Evolutionary conservation across 2,113 vertebrate species (phyloP), one percentile per base, ranked within the genome.

Genomic region (Amblyopsis rosae): DNA sequence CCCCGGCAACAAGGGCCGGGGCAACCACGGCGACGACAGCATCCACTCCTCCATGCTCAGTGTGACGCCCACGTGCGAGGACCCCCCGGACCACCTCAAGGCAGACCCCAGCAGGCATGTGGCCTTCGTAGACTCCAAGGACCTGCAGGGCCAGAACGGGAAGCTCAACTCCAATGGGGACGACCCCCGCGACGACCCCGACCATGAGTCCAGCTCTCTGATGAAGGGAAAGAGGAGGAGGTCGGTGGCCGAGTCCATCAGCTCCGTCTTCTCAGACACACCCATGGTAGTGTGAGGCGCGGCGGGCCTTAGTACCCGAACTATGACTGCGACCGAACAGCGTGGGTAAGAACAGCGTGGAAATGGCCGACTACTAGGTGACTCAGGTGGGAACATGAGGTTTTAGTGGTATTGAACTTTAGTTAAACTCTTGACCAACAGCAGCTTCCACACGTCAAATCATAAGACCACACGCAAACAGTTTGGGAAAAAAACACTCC

Each of bases 261-360:
- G 97, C 84, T 98, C 98, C 0, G 96, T 98, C 80, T 99, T 98
- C 90, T 99, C 97, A 0, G 96, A 99, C 91, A 98, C 96, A 1
- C 97, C 98, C 75, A 99, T 99, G 79, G 96, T 99, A 89, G 96
- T 98, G 87, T 99, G 92, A 94, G 72, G 35, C 11, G 65, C 73
- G 12, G 57, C 62, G 1, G 54, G 45, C 16, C 70, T 65, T 33
- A 62, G 55, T 67, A 66, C 62, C 59, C 81, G 56, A 81, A 83
- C 86, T 83, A 77, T 80, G 80, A 86, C 72, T 69, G 49, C 7
- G 6, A 7, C 35, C 67, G 73, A 26, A 78, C 65, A 32, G 66
- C 67, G 62, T 45, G 45, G 55, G 17, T 69, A 67, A 15, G 64
- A 62, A 66, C 5, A 2, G 17, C 69, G 4, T 3, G 65, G 26